Percentiles rank a stretch among this genome's conserved stretches.
phyloP scores from a whole-genome alignment of 1,140 invertebrate species.

The Drosophila micromelanica region DNA sequence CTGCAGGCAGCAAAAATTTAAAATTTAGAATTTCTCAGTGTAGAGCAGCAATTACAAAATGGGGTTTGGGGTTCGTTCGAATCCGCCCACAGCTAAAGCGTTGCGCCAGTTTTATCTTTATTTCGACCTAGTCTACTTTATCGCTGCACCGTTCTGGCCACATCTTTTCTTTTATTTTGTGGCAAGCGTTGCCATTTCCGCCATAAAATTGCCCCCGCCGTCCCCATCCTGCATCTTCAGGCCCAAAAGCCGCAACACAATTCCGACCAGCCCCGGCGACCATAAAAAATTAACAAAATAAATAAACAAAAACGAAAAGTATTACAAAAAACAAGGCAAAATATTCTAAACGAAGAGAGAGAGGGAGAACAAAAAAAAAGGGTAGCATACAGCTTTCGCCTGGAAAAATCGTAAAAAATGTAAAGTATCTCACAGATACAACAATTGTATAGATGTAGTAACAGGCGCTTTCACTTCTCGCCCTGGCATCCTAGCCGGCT shows the following conservation, averaged over 20 bases:
- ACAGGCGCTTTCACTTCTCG: constrained; percentile 56
- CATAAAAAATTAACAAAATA: constrained; percentile 80
- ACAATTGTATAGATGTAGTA: constrained; percentile 44
- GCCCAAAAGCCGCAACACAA: constrained; percentile 43
- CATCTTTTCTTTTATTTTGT: constrained; percentile 80
- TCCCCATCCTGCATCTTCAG: neutral
- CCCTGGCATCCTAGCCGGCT: neutral
- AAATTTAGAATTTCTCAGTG: constrained; percentile 51
- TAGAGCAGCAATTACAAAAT: constrained; percentile 70
- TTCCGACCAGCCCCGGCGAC: constrained; percentile 47
- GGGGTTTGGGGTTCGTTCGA: neutral
- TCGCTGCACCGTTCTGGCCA: constrained; percentile 56
- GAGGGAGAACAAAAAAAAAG: constrained; percentile 33
- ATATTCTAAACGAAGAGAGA: constrained; percentile 62
- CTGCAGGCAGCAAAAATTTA: constrained; percentile 53
- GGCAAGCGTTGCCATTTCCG: constrained; percentile 77
- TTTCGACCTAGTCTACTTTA: constrained; percentile 80
- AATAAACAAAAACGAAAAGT: constrained; percentile 41
- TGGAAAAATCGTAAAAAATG: constrained; percentile 79
- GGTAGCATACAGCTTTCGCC: constrained; percentile 58
- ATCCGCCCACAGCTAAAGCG: constrained; percentile 46
- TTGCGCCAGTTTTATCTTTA: constrained; percentile 70
- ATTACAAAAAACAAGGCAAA: constrained; percentile 24
- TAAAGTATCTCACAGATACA: constrained; percentile 77
- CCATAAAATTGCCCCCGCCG: constrained; percentile 64